Evolutionary conservation across 2,113 vertebrate species (phyloP), one percentile per base, ranked within the genome.

Genomic region (Peromyscus californicus): DNA sequence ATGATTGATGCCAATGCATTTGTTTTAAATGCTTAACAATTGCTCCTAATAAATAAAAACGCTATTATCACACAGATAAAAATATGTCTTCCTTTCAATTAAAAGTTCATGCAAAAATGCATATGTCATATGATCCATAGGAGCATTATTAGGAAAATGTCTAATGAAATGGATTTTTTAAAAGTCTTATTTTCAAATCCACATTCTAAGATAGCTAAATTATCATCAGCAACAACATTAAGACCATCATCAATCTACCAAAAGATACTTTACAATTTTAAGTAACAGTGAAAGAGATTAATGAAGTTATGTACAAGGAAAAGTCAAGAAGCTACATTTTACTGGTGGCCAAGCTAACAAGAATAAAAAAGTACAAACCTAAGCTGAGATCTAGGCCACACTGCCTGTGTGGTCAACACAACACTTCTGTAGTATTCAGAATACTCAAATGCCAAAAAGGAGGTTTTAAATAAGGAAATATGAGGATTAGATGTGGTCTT

Each of bases 21-120:
- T 85, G 6, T 75, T 76, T 90, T 3, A 63, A 48, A 7, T 90
- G 45, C 11, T 93, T 42, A 83, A 70, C 9, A 67, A 83, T 42
- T 83, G 9, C 5, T 94, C 48, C 29, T 45, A 59, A 93, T 59
- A 91, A 63, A n/a, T n/a, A 7, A 83, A 67, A 26, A 82, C 69
- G 76, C n/a, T 75, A n/a, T 11, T 89, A 36, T 80, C 10, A 57
- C 89, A 54, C 26, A 96, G 59, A 59, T 94, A 48, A 95, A 92
- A 78, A 10, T 36, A 5, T 63, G 22, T 67, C 24, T 94, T 31
- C 22, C 65, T 5, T 13, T 88, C 69, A 83, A 39, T 17, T 45
- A 9, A 95, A 84, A 76, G 39, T 88, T 61, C 26, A 80, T 82
- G 17, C 8, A 57, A 31, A 92, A 65, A 92, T 79, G 8, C 12